Percentiles rank a stretch among this genome's conserved stretches.
Evolutionary conservation across 1,140 invertebrate species (phyloP).

Genomic region (Lepidurus packardi): DNA sequence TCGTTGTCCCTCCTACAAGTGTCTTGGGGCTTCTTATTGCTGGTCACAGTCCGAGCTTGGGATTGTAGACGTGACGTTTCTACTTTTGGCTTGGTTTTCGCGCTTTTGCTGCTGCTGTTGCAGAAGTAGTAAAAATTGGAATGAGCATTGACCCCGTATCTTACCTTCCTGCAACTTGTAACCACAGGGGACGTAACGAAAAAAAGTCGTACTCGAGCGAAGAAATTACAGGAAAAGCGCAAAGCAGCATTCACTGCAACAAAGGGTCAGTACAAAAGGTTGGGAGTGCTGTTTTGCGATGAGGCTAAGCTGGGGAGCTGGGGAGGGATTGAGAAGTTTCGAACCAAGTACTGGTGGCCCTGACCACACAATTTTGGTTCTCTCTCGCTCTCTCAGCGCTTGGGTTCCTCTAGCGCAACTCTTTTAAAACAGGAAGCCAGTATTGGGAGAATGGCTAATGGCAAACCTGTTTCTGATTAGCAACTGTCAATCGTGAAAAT

Average conservation of each 20-base stretch:
- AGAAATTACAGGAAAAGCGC: conserved; percentile 10
- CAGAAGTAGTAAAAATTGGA: conserved; percentile 4
- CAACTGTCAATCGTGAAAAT: not conserved
- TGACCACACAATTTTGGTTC: not conserved
- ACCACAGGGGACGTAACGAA: not conserved
- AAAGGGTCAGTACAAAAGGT: not conserved
- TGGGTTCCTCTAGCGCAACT: not conserved
- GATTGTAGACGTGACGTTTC: not conserved
- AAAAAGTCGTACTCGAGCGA: not conserved
- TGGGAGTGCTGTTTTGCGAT: not conserved
- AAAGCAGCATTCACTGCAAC: conserved; percentile 16
- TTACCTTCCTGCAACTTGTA: conserved; percentile 7
- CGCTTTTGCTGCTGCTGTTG: not conserved
- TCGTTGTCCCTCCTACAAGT: not conserved
- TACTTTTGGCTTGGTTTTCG: not conserved
- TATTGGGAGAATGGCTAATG: not conserved
- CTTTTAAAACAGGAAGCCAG: not conserved
- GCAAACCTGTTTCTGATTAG: not conserved
- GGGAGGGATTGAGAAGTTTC: not conserved
- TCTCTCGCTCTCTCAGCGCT: not conserved
- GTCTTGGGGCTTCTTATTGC: not conserved
- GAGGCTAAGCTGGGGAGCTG: not conserved
- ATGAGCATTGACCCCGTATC: conserved; percentile 6
- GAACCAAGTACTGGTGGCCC: not conserved
- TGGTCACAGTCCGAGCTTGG: not conserved